A percentile compares a stretch with the other conserved stretches of the same genome.
These are phyloP conservation scores for Lithobates pipiens DNA, from an alignment of 2,797 vertebrate species.

Conservation along the genomic window DNA sequence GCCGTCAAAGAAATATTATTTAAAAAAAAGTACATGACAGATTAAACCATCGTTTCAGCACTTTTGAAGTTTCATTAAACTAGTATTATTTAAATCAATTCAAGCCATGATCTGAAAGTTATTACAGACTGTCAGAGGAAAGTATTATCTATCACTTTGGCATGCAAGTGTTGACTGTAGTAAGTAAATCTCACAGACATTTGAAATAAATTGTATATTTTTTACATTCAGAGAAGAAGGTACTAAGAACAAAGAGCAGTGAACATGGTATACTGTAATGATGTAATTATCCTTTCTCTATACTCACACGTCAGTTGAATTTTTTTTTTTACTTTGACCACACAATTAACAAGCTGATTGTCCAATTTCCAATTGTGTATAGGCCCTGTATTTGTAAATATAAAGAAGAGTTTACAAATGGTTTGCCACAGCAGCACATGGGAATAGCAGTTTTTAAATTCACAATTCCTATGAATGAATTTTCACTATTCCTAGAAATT, in stretches of 20 bases:
- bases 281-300: neutral
- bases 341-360: too few species aligned
- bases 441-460: too few species aligned
- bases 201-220: conserved; percentile 11
- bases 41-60: conserved; percentile 33
- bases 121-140: conserved; percentile 46
- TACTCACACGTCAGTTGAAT: neutral
- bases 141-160: conserved; percentile 41
- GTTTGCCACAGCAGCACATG: too few species aligned
- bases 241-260: neutral
- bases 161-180: neutral
- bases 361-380: too few species aligned
- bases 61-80: conserved; percentile 52
- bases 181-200: conserved; percentile 32
- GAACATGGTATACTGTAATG: neutral
- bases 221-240: neutral
- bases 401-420: too few species aligned
- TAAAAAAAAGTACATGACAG: conserved; percentile 20
- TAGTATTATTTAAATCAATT: conserved; percentile 52
- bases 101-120: conserved; percentile 41
- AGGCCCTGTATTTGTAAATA: too few species aligned
- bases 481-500: too few species aligned
- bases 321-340: too few species aligned
- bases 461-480: too few species aligned
- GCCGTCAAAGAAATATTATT: conserved; percentile 33